A percentile compares a stretch with the other conserved stretches of the same genome.
Conservation (phyloP, 2,888 invertebrate genomes). For the Cryptocephalus primarius region DNA sequence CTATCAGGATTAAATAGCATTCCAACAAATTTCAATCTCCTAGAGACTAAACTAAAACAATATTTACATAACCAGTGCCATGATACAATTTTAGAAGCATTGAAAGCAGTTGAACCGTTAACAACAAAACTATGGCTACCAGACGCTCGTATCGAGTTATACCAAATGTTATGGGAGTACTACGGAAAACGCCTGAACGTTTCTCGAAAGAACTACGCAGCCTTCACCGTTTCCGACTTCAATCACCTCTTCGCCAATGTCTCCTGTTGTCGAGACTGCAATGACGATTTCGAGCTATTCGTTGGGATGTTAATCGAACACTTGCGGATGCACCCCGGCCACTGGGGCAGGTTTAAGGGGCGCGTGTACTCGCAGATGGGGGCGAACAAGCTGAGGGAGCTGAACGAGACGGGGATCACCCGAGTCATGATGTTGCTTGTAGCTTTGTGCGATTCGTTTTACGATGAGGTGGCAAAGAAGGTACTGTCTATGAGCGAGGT, state of each 20-base stretch:
- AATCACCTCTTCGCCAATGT: too few relatives aligned
- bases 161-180: slow-evolving; percentile 32
- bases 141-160: slow-evolving; percentile 27
- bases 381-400: slow-evolving; percentile 29
- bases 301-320: slow-evolving; percentile 26
- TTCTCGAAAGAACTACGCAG: slow-evolving; percentile 16
- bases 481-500: slow-evolving; percentile 23
- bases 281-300: slow-evolving; percentile 30
- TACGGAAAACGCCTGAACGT: slow-evolving; percentile 29
- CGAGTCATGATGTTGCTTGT: slow-evolving; percentile 29
- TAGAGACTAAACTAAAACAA: slow-evolving; percentile 22
- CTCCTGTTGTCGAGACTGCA: slow-evolving; percentile 7
- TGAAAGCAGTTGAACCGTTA: slow-evolving; percentile 24
- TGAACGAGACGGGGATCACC: slow-evolving; percentile 26
- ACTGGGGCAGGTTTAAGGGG: slow-evolving; percentile 34
- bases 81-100: slow-evolving; percentile 18
- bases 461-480: slow-evolving; percentile 29
- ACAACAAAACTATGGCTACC: slow-evolving; percentile 27
- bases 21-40: slow-evolving; percentile 22
- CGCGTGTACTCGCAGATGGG: slow-evolving; percentile 34
- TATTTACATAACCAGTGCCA: slow-evolving; percentile 12
- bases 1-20: slow-evolving; percentile 19
- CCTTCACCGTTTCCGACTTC: slow-evolving; percentile 9
- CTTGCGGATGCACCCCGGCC: slow-evolving; percentile 26
- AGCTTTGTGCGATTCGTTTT: slow-evolving; percentile 22